These are phyloP conservation scores for Microchrysa polita DNA, from an alignment of 2,888 invertebrate species.

Conservation along the genomic window DNA sequence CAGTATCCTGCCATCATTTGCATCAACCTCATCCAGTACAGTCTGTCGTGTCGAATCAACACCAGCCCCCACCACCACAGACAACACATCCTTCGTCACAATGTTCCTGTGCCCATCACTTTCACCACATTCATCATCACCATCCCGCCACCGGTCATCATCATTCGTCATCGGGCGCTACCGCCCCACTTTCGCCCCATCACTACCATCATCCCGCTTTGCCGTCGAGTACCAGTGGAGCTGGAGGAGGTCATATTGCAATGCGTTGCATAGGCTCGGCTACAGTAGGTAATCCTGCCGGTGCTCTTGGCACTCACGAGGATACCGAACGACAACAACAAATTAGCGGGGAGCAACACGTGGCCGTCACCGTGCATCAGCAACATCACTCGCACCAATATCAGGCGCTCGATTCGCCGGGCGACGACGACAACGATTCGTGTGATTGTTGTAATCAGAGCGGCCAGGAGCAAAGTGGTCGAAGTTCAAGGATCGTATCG, in stretches of 20 bases:
- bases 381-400: constrained; percentile 50
- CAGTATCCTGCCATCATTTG: constrained; percentile 50
- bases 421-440: constrained; percentile 45
- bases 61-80: no score
- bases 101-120: constrained; percentile 58
- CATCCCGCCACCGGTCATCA: constrained; percentile 51
- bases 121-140: constrained; percentile 63
- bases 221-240: not conserved
- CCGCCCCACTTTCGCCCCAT: constrained; percentile 31
- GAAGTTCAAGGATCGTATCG: constrained; percentile 51
- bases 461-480: constrained; percentile 50
- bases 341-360: constrained; percentile 54
- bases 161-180: constrained; percentile 25
- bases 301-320: constrained; percentile 47
- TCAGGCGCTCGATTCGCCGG: constrained; percentile 50
- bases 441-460: constrained; percentile 50
- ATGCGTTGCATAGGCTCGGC: constrained; percentile 39
- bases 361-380: constrained; percentile 54
- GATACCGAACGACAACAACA: constrained; percentile 52
- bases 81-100: constrained; percentile 47
- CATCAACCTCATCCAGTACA: constrained; percentile 41
- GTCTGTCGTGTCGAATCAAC: constrained; percentile 23
- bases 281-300: no score
- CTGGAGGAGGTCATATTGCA: constrained; percentile 19
- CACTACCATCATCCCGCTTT: constrained; percentile 49